Base-by-base conservation (phyloP, 2,888 invertebrate species). In the Orchestes rusci region DNA sequence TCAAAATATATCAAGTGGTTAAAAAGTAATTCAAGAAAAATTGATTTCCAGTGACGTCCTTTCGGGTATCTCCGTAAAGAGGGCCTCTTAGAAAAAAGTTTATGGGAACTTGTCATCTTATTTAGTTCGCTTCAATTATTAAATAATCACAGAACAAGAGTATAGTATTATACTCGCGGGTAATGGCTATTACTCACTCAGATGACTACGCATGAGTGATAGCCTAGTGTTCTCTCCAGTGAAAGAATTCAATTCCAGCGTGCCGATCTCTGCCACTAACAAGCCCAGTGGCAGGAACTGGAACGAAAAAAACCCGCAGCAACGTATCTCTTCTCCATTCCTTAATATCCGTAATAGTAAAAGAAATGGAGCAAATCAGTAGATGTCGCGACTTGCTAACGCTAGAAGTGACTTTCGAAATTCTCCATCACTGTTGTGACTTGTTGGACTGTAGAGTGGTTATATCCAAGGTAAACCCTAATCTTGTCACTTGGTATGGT, bases 371-470 rank as follows among this genome's bases (percentile, higher is more conserved):
- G 5, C 64, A 63, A 43, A 63, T 72, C 3, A 70, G 69, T 48
- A 67, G 67, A 43, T 64, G 65, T 2, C 72, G 71, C 49, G 68
- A 71, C 45, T 61, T 70, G 42, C 60, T 61, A 2, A 61, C 69
- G 20, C 58, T 76, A 17, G 64, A 68, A 39, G 64, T 71, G 32
- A 65, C 73, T 4, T 73, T 77, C 53, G 67, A 73, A 50, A 54
- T 75, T 34, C 56, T 76, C 16, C 64, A 68, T 8, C 78, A 80
- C 57, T 70, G 73, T 43, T 67, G 73, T 41, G 64, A 66, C 27
- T 73, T 76, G 31, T 71, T 74, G 10, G 82, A 82, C 57, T 81
- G 80, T 56, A 70, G 82, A 30, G 66, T 75, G 10, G 66, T 77
- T 34, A 65, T 81, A 30, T 61, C 76, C 1, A 82, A 82, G 73